These are phyloP conservation scores for Chelmon rostratus DNA, from an alignment of 2,797 vertebrate species.

Conservation along the genomic window DNA sequence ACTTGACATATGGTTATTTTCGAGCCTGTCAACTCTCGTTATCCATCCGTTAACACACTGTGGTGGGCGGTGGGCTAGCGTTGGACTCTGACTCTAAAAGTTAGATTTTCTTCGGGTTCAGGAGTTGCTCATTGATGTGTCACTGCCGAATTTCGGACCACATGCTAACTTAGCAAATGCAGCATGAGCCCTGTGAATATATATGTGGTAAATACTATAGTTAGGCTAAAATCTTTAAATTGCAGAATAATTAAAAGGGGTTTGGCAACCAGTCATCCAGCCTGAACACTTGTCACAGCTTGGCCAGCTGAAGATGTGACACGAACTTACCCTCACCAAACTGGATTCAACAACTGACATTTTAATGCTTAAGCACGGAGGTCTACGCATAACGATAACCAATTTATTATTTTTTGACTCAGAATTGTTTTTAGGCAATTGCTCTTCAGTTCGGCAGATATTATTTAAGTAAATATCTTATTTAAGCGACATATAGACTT, in stretches of 20 bases:
- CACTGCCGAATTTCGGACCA: not conserved
- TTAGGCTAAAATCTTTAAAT: not conserved
- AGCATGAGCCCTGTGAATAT: rapidly evolving
- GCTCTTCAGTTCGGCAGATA: not conserved
- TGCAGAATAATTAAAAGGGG: not conserved
- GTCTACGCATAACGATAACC: not conserved
- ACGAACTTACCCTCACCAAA: not conserved
- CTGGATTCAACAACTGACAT: not conserved
- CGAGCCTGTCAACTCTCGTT: not conserved
- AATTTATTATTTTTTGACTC: too few relatives aligned
- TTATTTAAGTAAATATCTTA: too few relatives aligned
- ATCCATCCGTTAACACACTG: not conserved
- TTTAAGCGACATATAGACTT: not conserved
- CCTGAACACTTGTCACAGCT: not conserved
- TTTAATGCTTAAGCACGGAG: not conserved
- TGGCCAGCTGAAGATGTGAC: not conserved
- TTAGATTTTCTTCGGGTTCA: not conserved
- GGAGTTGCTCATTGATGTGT: too few relatives aligned
- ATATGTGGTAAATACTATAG: rapidly evolving
- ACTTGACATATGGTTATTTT: not conserved
- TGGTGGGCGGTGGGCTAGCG: too few relatives aligned
- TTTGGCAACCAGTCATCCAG: not conserved
- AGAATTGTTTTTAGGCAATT: not conserved
- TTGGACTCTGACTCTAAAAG: not conserved
- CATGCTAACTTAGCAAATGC: rapidly evolving